Percentiles rank a stretch among this genome's conserved stretches.
phyloP scores from a whole-genome alignment of 2,113 vertebrate genomes.

The Coptodon bakossiorum region DNA sequence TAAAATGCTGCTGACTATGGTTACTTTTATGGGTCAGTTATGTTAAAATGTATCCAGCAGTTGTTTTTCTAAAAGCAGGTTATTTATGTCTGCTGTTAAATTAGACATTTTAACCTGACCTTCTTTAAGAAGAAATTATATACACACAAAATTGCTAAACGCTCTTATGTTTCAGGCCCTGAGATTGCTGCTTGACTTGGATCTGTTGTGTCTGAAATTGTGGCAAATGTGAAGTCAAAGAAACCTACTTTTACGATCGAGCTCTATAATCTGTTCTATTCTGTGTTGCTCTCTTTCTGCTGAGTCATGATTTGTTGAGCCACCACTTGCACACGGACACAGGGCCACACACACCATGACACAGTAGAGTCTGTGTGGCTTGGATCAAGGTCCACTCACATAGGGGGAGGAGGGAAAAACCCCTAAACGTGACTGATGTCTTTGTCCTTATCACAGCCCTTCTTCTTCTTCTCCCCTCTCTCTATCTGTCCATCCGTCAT shows the following conservation, averaged over 20 bases:
- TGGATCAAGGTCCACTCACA: slow-evolving; percentile 61
- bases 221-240: not conserved
- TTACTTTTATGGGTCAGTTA: not conserved
- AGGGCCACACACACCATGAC: slow-evolving; percentile 66
- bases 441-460: slow-evolving; percentile 57
- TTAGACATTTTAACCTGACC: not conserved
- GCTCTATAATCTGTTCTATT: not conserved
- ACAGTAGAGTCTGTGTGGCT: slow-evolving; percentile 64
- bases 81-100: not conserved
- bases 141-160: not conserved
- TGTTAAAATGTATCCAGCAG: not conserved
- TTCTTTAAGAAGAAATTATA: not conserved
- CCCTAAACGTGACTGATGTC: slow-evolving; percentile 62
- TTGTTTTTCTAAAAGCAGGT: not conserved
- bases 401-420: slow-evolving; percentile 17
- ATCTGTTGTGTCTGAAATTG: not conserved
- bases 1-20: not conserved
- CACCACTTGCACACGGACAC: slow-evolving; percentile 51
- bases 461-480: slow-evolving; percentile 34
- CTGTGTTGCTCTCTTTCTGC: slow-evolving; percentile 40
- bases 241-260: not conserved
- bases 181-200: not conserved
- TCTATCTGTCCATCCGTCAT: slow-evolving; percentile 36
- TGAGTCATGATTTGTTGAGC: slow-evolving; percentile 57
- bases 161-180: not conserved